Base-by-base conservation (phyloP, 2,888 invertebrate species). In the Macrosoma leucophasiata region DNA sequence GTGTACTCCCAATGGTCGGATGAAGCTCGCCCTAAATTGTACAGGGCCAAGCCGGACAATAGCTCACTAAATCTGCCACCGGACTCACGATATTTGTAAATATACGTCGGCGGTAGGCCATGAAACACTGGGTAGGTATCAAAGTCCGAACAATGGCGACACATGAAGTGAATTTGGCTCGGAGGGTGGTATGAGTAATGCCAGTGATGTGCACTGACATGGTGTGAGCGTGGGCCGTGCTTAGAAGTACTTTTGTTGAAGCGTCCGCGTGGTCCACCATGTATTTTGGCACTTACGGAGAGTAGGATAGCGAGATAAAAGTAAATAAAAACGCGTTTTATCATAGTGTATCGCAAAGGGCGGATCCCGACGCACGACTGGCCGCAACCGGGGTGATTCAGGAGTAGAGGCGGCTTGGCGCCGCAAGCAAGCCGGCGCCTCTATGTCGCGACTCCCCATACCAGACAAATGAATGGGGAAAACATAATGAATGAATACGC, bases 181-280 rank as follows among this genome's bases (percentile, higher is more conserved):
- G 82, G 81, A 7, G 82, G 82, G 39, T 79, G 74, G 42, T 84
- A 82, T 9, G 73, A 64, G 46, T 65, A 82, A 36, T 71, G 68
- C 13, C 71, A 48, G 52, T 77, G 76, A 20, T 62, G 64, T 2
- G 72, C 62, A 33, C 61, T 71, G 13, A 75, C 67, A 48, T 75
- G 63, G 35, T 63, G 57, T 8, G 47, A 37, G 20, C 39, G 45
- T 2, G 42, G 22, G n/a, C n/a, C n/a, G 34, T 46, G 51, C 11
- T 28, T 33, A 3, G 40, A 43, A 1, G 35, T 40, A 13, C 46
- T 42, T 18, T 51, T 50, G 29, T 43, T 49, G 41, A 59, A 63
- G 14, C 59, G 49, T 20, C 63, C 68, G 29, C 63, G 58, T 4
- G 67, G 70, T 10, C 71, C 58, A 3, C 75, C 72, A 49, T 52